These are phyloP conservation scores for Microdon myrmicae DNA, from an alignment of 2,888 invertebrate species.

Conservation along the genomic window DNA sequence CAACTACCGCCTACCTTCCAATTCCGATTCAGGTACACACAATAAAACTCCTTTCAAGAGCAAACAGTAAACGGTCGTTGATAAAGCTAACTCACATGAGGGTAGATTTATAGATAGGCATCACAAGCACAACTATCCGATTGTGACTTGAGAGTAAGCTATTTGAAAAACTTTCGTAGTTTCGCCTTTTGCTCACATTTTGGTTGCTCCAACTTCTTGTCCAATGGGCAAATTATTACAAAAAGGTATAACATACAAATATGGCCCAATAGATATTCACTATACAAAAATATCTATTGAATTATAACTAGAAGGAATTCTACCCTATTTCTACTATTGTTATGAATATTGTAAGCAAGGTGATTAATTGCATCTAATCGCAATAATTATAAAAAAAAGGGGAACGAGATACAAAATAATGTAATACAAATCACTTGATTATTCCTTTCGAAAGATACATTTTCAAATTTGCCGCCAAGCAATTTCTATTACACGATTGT, in stretches of 20 bases:
- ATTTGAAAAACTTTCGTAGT: no score
- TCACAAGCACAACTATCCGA: conserved; percentile 15
- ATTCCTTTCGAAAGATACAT: conserved; percentile 55
- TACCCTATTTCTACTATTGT: no score
- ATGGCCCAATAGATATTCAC: conserved; percentile 47
- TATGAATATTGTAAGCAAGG: conserved; percentile 33
- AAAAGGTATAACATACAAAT: no score
- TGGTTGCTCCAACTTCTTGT: no score
- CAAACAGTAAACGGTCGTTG: conserved; percentile 12
- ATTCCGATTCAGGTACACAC: conserved; percentile 1
- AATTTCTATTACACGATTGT: conserved; percentile 57
- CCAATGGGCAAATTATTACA: no score
- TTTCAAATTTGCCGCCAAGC: conserved; percentile 67
- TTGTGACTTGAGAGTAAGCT: conserved; percentile 15
- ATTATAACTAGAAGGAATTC: no score
- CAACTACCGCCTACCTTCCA: conserved; percentile 5
- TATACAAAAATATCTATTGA: no score
- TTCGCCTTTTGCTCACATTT: no score
- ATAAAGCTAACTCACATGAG: conserved; percentile 26
- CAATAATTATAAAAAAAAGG: conserved; percentile 3
- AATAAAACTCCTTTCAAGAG: background rate
- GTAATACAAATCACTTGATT: conserved; percentile 18
- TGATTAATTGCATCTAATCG: conserved; percentile 18
- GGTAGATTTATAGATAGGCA: conserved; percentile 26
- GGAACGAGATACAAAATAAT: conserved; percentile 10